Evolutionary conservation across 2,797 vertebrate genomes (phyloP), one percentile per base, ranked within the genome.

Genomic region (Periophthalmus magnuspinnatus): DNA sequence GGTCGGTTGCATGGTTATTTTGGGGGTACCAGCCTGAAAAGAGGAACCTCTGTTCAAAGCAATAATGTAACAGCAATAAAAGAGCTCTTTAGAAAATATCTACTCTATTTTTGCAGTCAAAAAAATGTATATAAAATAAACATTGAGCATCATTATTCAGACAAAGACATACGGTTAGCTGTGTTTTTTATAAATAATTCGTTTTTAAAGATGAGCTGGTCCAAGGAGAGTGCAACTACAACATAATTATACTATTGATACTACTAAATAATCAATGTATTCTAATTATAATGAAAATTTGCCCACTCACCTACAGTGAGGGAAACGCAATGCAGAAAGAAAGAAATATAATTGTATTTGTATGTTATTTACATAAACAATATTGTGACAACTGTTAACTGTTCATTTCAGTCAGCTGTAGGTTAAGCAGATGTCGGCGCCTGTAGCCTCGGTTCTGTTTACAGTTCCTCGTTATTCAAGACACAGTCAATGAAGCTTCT

Each of bases 401-500:
- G 4, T 55, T 9, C 21, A 22, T 24, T 58, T 58, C 28, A 32
- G 24, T 62, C 10, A 41, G 7, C 21, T 62, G n/a, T 22, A 36
- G n/a, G 60, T 70, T 65, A 52, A 62, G 65, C 45, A 62, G 21
- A 65, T 21, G 69, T 68, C 4, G 7, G 28, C 60, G 74, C 68
- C 55, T 21, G 6, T n/a, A 54, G 52, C 52, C 59, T 64, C 67
- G 69, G 67, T 69, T 71, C 48, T 13, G 13, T 83, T 85, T 81
- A 80, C 56, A 28, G 36, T 68, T n/a, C 17, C 70, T 70, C 83
- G 84, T 84, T 80, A 82, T 72, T 72, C 68, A 70, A 78, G 67
- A 21, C 70, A 14, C 41, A 45, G 41, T 45, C 41, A 45, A 14
- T 45, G 41, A 79, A 81, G 77, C 79, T 47, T 59, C 82, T 80